Conservation (phyloP, 1,140 invertebrate species). For the Ladona fulva region DNA sequence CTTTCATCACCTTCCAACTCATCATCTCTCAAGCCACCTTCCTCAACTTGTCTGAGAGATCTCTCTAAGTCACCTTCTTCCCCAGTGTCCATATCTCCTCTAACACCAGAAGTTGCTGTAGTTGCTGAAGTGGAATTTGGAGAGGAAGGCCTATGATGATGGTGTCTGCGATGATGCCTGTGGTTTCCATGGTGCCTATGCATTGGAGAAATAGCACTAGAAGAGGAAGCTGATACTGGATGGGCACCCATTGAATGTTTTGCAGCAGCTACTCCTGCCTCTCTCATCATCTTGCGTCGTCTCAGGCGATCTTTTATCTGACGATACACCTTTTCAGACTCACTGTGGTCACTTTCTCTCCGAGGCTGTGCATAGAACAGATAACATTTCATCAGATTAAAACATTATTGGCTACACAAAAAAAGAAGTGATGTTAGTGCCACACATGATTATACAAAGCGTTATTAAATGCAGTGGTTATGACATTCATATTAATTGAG, state of each 20-base stretch:
- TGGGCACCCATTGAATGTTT: no score
- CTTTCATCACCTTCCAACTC: neutral
- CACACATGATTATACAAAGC: no score
- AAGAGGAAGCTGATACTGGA: no score
- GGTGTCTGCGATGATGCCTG: neutral
- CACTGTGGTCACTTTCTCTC: constrained; percentile 15
- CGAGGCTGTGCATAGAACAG: neutral
- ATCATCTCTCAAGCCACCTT: neutral
- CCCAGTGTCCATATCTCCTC: neutral
- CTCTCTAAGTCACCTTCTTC: neutral
- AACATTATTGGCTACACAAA: no score
- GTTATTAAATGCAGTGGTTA: no score
- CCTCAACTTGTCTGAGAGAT: neutral
- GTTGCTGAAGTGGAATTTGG: neutral
- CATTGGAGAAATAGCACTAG: neutral
- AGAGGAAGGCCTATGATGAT: neutral
- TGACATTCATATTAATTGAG: no score
- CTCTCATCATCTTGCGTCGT: constrained; percentile 11
- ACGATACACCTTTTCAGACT: constrained; percentile 12
- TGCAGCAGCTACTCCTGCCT: neutral
- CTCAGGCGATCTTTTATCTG: neutral
- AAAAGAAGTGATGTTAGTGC: no score
- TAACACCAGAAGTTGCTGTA: neutral
- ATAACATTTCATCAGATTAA: neutral
- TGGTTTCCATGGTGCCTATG: neutral